Percentiles rank a stretch among this genome's conserved stretches.
Conservation (phyloP, 2,888 invertebrate genomes). For the Geotrupes spiniger region DNA sequence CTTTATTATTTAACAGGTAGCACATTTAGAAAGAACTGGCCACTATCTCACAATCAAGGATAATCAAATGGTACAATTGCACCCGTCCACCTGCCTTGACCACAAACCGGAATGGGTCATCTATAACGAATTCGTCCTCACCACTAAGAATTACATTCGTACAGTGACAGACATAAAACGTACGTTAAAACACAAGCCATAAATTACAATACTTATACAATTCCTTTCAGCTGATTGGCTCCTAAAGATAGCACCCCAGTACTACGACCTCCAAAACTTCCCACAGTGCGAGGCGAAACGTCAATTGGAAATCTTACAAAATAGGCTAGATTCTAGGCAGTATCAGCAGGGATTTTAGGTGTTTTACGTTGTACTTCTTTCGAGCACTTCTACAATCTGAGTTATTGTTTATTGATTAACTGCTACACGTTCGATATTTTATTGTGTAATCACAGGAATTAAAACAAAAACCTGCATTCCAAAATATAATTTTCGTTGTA, state of each 20-base stretch:
- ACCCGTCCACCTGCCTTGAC: slow-evolving; percentile 98
- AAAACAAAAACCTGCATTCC: slow-evolving; percentile 17
- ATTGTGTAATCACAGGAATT: slow-evolving; percentile 13
- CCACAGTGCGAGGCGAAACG: slow-evolving; percentile 96
- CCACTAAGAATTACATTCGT: slow-evolving; percentile 98
- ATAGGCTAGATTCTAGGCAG: slow-evolving; percentile 80
- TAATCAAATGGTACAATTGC: slow-evolving; percentile 97
- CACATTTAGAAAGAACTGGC: slow-evolving; percentile 95
- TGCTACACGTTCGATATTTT: slow-evolving; percentile 9
- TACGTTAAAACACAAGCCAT: slow-evolving; percentile 53
- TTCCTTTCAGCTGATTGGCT: slow-evolving; percentile 81
- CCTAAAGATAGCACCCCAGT: slow-evolving; percentile 92
- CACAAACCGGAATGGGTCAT: slow-evolving; percentile 99
- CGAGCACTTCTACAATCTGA: not conserved
- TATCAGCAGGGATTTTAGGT: slow-evolving; percentile 85
- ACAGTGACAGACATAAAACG: slow-evolving; percentile 99
- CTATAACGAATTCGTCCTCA: slow-evolving; percentile 99
- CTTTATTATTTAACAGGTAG: slow-evolving; percentile 61
- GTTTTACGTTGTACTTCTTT: slow-evolving; percentile 14
- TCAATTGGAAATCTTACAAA: slow-evolving; percentile 84
- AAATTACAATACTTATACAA: not conserved
- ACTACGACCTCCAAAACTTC: slow-evolving; percentile 97
- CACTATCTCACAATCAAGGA: slow-evolving; percentile 99
- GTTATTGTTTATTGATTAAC: slow-evolving; percentile 1
- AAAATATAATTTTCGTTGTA: slow-evolving; percentile 17